Base-by-base conservation (phyloP, 2,888 invertebrate genomes). In the Nomada fabriciana region DNA sequence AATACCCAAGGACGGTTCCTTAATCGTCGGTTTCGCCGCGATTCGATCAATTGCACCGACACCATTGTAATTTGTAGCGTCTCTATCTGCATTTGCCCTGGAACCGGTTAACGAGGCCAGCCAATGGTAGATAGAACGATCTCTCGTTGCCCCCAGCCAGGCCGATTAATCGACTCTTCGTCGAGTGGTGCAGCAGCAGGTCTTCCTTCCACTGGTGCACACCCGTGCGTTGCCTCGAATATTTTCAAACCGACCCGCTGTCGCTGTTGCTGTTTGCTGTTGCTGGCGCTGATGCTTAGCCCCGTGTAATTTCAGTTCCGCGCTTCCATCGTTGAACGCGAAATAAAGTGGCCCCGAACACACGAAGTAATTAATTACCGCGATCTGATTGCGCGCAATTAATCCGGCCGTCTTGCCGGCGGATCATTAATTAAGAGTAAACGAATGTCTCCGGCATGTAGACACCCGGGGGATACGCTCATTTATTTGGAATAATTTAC, bases 311-410 rank as follows among this genome's bases (percentile, higher is more conserved):
- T 85, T 86, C 80, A 73, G 76, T 80, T 77, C 69, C 67, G 55
- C 25, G 63, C 57, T 59, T 75, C 70, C 71, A 63, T 83, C 83
- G 78, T 63, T 70, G 76, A 64, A 82, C 76, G 88, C 82, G 65
- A 81, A 88, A 87, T 87, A 88, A 88, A 88, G 89, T 89, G 86
- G 79, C 76, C 82, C 69, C 82, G 81, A 81, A 85, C 87, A 77
- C 89, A 77, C 83, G 77, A 68, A 64, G 86, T 76, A 89, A 88
- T 88, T 88, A 88, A 88, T 88, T 88, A 88, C 86, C 67, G 82
- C 80, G 85, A 88, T 88, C 87, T 85, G 89, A 88, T 88, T 88
- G 88, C 88, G 76, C 82, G 86, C 89, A 89, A 88, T 88, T 88
- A 88, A 88, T 88, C 87, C 85, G 76, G 75, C 89, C 86, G 84